A percentile compares a stretch with the other conserved stretches of the same genome.
phyloP scores from a whole-genome alignment of 1,140 invertebrate species.

The Psilanteris sp. region DNA sequence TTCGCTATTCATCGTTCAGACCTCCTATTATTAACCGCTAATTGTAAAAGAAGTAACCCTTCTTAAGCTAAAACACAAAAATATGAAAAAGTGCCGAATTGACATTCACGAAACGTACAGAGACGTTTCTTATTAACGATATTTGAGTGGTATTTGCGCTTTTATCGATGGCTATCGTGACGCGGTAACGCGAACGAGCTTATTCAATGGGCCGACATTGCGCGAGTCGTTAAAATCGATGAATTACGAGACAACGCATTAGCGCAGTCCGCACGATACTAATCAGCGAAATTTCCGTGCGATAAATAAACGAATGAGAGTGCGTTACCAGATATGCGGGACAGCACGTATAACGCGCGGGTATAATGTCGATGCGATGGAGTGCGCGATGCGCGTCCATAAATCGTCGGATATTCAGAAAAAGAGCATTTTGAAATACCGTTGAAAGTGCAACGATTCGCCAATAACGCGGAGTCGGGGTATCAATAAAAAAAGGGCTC shows the following conservation, averaged over 20 bases:
- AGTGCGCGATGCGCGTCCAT: constrained; percentile 69
- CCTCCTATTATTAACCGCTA: too few species aligned
- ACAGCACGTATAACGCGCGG: constrained; percentile 61
- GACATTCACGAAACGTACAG: too few species aligned
- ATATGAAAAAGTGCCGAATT: too few species aligned
- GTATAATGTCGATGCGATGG: constrained; percentile 75
- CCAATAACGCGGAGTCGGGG: constrained; percentile 49
- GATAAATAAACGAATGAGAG: constrained; percentile 74
- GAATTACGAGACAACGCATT: constrained; percentile 79
- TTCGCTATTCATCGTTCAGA: too few species aligned
- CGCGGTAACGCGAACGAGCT: constrained; percentile 58
- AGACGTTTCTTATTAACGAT: constrained; percentile 58
- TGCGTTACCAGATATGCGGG: constrained; percentile 72
- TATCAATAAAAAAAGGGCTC: constrained; percentile 58
- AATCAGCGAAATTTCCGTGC: constrained; percentile 78
- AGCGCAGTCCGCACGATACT: constrained; percentile 78
- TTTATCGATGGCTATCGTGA: constrained; percentile 63
- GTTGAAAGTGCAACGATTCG: constrained; percentile 63
- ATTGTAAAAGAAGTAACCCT: too few species aligned
- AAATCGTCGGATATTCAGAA: constrained; percentile 72
- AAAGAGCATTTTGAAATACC: constrained; percentile 63
- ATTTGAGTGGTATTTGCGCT: constrained; percentile 59
- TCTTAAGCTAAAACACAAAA: too few species aligned
- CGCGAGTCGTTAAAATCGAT: constrained; percentile 76
- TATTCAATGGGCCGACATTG: constrained; percentile 75